Percentiles rank a stretch among this genome's conserved stretches.
Evolutionary conservation across 2,888 invertebrate species (phyloP).

Genomic region (Venusia cambrica): DNA sequence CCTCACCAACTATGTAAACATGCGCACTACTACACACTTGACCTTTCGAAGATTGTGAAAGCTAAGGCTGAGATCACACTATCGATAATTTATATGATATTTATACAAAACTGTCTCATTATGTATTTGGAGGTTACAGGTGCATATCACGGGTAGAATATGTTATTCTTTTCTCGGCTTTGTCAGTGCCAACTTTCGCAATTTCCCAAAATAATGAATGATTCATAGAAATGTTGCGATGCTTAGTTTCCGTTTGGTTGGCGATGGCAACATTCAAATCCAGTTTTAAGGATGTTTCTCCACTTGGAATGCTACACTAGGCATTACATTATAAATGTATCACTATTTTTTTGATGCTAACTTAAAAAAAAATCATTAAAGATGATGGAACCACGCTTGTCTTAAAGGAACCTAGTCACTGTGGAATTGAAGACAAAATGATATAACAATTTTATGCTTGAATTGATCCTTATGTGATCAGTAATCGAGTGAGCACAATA

Average conservation of each 20-base stretch:
- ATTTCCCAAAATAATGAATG: conserved; percentile 6
- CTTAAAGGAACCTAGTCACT: too few species aligned
- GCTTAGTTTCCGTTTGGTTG: too few species aligned
- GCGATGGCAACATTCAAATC: too few species aligned
- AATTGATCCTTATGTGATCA: too few species aligned
- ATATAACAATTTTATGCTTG: conserved; percentile 13
- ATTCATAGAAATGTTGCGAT: conserved; percentile 11
- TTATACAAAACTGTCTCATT: conserved; percentile 17
- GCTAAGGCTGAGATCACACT: conserved; percentile 29
- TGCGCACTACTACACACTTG: conserved; percentile 42
- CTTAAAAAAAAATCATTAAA: too few species aligned
- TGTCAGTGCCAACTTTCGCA: conserved; percentile 19
- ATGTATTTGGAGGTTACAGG: conserved; percentile 25
- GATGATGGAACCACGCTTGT: too few species aligned
- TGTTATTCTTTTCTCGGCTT: conserved; percentile 2
- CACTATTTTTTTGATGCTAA: too few species aligned
- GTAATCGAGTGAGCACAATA: conserved; percentile 12
- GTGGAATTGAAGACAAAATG: too few species aligned
- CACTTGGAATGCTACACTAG: too few species aligned
- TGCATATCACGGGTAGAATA: conserved; percentile 13
- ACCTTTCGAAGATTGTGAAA: conserved; percentile 69
- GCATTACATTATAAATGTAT: too few species aligned
- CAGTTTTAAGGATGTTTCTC: too few species aligned
- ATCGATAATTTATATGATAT: conserved; percentile 17
- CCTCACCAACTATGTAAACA: conserved; percentile 26